Evolutionary conservation across 2,888 invertebrate species (phyloP).

Genomic region (Perithous albicinctus): DNA sequence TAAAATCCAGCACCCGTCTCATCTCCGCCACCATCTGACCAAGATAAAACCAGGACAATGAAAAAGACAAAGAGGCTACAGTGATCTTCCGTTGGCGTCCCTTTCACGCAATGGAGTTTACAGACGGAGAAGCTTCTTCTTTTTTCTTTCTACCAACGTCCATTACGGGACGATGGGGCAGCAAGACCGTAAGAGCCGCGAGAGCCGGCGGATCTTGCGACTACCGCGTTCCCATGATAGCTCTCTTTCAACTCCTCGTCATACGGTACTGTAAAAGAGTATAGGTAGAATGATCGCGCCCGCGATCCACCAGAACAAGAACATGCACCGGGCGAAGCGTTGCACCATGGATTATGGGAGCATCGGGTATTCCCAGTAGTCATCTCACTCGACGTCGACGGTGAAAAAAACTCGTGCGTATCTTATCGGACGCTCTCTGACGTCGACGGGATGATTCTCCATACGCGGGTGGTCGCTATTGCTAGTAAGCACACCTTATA

Average conservation of each 20-base stretch:
- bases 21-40: slow-evolving; percentile 11
- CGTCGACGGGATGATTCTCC: slow-evolving; percentile 48
- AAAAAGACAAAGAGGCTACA: slow-evolving; percentile 29
- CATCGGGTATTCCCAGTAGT: slow-evolving; percentile 48
- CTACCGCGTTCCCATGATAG: slow-evolving; percentile 62
- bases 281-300: slow-evolving; percentile 5
- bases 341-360: slow-evolving; percentile 52
- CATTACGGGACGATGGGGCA: slow-evolving; percentile 62
- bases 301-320: slow-evolving; percentile 2
- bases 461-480: slow-evolving; percentile 57
- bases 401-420: slow-evolving; percentile 50
- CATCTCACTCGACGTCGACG: slow-evolving; percentile 16
- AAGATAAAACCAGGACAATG: slow-evolving; percentile 17
- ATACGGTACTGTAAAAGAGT: slow-evolving; percentile 39
- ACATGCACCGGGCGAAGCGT: slow-evolving; percentile 14
- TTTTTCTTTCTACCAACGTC: slow-evolving; percentile 49
- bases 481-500: slow-evolving; percentile 7
- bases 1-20: neutral
- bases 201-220: slow-evolving; percentile 42
- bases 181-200: slow-evolving; percentile 53
- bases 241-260: slow-evolving; percentile 44
- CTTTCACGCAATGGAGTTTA: slow-evolving; percentile 52
- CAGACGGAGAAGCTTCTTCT: slow-evolving; percentile 58
- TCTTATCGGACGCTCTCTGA: slow-evolving; percentile 49
- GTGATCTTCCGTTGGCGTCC: slow-evolving; percentile 40